Conservation (phyloP, 2,113 vertebrate species). For the Halichoeres trimaculatus region DNA sequence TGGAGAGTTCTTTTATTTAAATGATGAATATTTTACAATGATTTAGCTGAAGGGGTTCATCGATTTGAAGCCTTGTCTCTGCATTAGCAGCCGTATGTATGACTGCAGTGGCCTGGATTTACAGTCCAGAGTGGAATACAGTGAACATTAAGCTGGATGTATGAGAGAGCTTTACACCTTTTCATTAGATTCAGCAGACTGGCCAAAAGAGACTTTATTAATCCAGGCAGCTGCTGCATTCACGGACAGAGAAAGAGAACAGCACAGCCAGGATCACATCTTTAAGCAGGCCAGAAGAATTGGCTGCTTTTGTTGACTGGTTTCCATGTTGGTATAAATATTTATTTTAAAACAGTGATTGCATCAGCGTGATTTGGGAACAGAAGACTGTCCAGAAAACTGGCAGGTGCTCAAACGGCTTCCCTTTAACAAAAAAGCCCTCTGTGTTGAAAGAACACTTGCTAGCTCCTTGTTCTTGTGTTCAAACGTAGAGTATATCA, state of each 20-base stretch:
- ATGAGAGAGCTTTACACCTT: conserved; percentile 13
- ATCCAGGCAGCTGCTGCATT: conserved; percentile 13
- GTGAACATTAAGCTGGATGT: conserved; percentile 35
- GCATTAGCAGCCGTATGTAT: conserved; percentile 18
- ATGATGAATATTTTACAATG: conserved; percentile 22
- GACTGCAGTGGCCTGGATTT: not conserved
- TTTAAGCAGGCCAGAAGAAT: conserved; percentile 22
- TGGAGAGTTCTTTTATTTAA: not conserved
- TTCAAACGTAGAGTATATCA: not conserved
- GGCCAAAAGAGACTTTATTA: conserved; percentile 30
- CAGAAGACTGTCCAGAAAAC: conserved; percentile 11
- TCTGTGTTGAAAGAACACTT: not conserved
- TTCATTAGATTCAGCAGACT: conserved; percentile 20
- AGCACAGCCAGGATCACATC: not conserved
- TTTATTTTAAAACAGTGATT: conserved; percentile 6
- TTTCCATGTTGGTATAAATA: conserved; percentile 31
- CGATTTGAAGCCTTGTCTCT: conserved; percentile 13
- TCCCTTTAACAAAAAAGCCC: not conserved
- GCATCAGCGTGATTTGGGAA: conserved; percentile 19
- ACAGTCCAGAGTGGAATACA: conserved; percentile 24
- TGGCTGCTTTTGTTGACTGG: conserved; percentile 36
- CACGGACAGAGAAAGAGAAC: not conserved
- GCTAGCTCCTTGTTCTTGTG: not conserved
- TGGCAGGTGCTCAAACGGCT: conserved; percentile 11
- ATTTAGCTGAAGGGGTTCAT: conserved; percentile 31